A percentile compares a stretch with the other conserved stretches of the same genome.
Conservation (phyloP, 2,888 invertebrate genomes). For the Andrena trimmerana region DNA sequence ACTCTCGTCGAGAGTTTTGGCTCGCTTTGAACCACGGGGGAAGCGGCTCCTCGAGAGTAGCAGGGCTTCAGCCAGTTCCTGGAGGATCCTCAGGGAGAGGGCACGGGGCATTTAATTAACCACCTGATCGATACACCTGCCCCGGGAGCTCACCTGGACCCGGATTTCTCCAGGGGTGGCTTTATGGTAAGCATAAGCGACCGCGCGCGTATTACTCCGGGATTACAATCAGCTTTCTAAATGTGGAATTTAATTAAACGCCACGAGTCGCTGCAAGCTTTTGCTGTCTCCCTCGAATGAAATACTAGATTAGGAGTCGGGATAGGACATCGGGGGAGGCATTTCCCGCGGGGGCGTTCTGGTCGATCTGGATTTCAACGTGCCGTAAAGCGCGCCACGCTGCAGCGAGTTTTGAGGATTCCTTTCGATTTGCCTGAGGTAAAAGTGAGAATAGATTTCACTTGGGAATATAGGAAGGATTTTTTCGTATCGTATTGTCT, state of each 20-base stretch:
- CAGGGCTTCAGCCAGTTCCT: constrained; percentile 57
- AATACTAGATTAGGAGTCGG: constrained; percentile 19
- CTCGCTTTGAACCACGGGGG: constrained; percentile 46
- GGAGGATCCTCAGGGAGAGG: constrained; percentile 41
- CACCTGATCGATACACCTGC: constrained; percentile 72
- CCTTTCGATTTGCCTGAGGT: too few species aligned
- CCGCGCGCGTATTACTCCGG: constrained; percentile 48
- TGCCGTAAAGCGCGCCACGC: too few species aligned
- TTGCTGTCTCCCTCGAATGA: neutral
- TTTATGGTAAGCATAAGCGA: constrained; percentile 62
- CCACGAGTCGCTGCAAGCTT: neutral
- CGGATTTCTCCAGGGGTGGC: constrained; percentile 69
- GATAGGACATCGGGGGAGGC: neutral
- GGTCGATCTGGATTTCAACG: neutral
- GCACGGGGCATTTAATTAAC: constrained; percentile 70
- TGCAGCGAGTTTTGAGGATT: neutral
- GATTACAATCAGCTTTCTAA: constrained; percentile 45
- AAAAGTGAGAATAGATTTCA: too few species aligned
- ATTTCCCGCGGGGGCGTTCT: neutral
- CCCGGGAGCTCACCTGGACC: constrained; percentile 73
- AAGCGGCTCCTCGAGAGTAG: constrained; percentile 52
- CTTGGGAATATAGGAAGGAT: too few species aligned
- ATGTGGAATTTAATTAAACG: constrained; percentile 48
- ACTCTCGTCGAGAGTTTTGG: constrained; percentile 39
- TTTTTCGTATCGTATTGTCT: too few species aligned